Evolutionary conservation across 2,888 invertebrate species (phyloP).

Genomic region (Orthosia gothica): DNA sequence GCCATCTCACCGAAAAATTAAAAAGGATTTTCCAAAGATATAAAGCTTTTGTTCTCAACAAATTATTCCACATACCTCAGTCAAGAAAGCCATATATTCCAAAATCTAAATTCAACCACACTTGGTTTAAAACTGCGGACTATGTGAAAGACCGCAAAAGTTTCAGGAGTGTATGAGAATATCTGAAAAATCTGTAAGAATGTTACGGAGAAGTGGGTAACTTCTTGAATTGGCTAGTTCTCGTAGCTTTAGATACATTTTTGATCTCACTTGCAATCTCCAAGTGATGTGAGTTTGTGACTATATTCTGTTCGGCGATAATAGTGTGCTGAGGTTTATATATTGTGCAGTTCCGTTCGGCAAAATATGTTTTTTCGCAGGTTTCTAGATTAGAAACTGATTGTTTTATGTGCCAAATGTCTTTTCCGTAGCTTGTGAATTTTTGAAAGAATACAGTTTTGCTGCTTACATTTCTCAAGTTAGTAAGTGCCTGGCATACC

Average conservation of each 20-base stretch:
- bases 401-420: not conserved
- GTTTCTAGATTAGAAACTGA: too few species aligned
- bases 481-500: not conserved
- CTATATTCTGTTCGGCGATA: constrained; percentile 16
- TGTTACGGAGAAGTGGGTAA: constrained; percentile 45
- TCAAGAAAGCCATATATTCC: constrained; percentile 20
- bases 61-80: constrained; percentile 1
- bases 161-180: constrained; percentile 50
- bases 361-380: not conserved
- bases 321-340: constrained; percentile 1
- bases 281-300: constrained; percentile 32
- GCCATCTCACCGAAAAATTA: not conserved
- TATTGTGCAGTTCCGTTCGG: not conserved
- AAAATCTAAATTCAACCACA: constrained; percentile 44
- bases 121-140: constrained; percentile 48
- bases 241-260: constrained; percentile 32
- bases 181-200: constrained; percentile 58
- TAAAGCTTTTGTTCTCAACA: not conserved
- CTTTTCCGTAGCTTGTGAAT: not conserved
- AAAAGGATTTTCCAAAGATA: not conserved
- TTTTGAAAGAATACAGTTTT: not conserved
- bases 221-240: constrained; percentile 53
- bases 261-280: constrained; percentile 37
- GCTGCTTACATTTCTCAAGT: not conserved
- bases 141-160: constrained; percentile 47